Evolutionary conservation across 2,797 vertebrate genomes (phyloP).

Genomic region (Oryzias sinensis): DNA sequence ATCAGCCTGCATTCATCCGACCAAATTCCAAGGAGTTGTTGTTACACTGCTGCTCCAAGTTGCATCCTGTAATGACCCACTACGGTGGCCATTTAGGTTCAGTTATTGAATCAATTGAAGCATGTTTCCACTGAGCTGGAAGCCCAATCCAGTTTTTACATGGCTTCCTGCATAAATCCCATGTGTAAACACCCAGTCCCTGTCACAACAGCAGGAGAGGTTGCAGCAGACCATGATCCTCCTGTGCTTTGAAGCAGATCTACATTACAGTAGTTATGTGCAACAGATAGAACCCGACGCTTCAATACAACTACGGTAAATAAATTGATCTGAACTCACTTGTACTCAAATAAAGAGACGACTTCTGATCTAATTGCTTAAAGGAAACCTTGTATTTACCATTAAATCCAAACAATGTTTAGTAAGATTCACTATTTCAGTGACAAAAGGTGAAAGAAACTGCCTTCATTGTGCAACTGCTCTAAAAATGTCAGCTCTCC

Average conservation of each 20-base stretch:
- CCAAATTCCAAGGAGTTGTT: too few species aligned
- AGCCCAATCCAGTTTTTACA: constrained; percentile 41
- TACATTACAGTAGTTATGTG: not conserved
- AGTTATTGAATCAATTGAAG: constrained; percentile 13
- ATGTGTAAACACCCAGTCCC: constrained; percentile 9
- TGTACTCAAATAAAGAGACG: not conserved
- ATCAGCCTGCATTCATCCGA: too few species aligned
- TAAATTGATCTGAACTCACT: not conserved
- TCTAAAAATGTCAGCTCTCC: too few species aligned
- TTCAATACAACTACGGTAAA: not conserved
- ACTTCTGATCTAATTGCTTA: not conserved
- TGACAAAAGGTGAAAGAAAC: too few species aligned
- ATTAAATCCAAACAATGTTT: too few species aligned
- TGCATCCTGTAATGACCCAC: too few species aligned
- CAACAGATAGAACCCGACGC: not conserved
- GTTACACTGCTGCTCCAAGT: too few species aligned
- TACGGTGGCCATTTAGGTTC: too few species aligned
- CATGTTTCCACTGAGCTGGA: constrained; percentile 19
- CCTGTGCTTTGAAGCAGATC: constrained; percentile 8
- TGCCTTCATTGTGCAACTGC: too few species aligned
- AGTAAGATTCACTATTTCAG: too few species aligned
- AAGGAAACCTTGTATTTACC: not conserved
- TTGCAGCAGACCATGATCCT: constrained; percentile 33
- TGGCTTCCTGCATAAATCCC: constrained; percentile 53
- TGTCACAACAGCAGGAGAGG: constrained; percentile 20